Conservation (phyloP, 2,888 invertebrate species). For the Lasiommata megera region DNA sequence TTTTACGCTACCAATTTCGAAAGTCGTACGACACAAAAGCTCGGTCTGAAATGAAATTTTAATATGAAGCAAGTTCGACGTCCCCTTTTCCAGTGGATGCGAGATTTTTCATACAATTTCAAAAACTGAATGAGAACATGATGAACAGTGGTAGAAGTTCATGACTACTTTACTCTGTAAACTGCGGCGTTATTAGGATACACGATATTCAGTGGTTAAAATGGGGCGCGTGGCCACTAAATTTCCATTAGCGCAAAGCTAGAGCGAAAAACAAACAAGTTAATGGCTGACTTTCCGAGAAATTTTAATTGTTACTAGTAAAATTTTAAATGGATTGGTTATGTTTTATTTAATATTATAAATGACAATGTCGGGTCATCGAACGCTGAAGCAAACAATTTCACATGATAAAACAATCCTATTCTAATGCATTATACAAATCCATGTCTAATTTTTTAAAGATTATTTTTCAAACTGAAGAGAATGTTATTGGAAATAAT, state of each 20-base stretch:
- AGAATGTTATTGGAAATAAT: too few species aligned
- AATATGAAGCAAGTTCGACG: not conserved
- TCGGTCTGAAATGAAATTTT: not conserved
- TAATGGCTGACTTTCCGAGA: not conserved
- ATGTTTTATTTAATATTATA: too few species aligned
- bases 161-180: not conserved
- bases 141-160: not conserved
- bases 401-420: too few species aligned
- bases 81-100: not conserved
- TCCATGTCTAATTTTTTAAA: too few species aligned
- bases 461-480: too few species aligned
- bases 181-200: not conserved
- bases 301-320: not conserved
- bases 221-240: constrained; percentile 22
- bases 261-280: constrained; percentile 4
- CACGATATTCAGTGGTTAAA: constrained; percentile 31
- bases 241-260: constrained; percentile 12
- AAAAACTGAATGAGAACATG: not conserved
- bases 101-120: not conserved
- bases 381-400: too few species aligned
- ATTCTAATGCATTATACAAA: too few species aligned
- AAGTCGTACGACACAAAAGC: not conserved
- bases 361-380: too few species aligned
- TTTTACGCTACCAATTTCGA: not conserved
- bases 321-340: not conserved